Conservation (phyloP, 2,113 vertebrate genomes). For the Rhinoderma darwinii region DNA sequence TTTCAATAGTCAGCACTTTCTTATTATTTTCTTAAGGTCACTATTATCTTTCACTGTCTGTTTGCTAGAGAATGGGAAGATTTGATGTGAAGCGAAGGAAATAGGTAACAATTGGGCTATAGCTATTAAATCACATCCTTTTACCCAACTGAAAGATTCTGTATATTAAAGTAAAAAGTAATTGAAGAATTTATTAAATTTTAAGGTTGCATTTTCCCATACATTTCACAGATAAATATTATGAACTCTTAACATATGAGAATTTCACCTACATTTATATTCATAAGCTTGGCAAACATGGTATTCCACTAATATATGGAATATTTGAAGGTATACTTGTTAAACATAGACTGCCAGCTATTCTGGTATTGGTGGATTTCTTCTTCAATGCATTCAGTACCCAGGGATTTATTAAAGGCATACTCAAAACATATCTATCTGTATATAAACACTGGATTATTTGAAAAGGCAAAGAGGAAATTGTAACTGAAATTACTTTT, state of each 20-base stretch:
- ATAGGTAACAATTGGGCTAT: neutral
- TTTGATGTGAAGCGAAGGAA: conserved; percentile 27
- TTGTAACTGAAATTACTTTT: too few species aligned
- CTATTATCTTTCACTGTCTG: neutral
- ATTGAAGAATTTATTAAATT: conserved; percentile 2
- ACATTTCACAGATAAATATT: neutral
- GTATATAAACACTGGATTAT: too few species aligned
- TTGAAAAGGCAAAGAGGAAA: too few species aligned
- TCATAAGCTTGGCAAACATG: neutral
- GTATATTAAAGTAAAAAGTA: conserved; percentile 36
- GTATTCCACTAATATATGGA: neutral
- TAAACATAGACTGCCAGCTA: neutral
- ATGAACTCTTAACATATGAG: neutral
- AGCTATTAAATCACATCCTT: conserved; percentile 5
- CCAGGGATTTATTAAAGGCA: neutral
- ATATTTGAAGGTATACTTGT: neutral
- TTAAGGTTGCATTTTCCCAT: neutral
- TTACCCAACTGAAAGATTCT: conserved; percentile 20
- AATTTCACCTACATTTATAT: neutral
- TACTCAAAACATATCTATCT: neutral
- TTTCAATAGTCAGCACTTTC: neutral
- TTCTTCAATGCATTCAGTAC: neutral
- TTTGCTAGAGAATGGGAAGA: conserved; percentile 12
- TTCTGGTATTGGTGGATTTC: neutral
- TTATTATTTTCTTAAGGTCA: conserved; percentile 42